phyloP scores from a whole-genome alignment of 2,797 vertebrate genomes.

The Chaetodon trifasciatus region DNA sequence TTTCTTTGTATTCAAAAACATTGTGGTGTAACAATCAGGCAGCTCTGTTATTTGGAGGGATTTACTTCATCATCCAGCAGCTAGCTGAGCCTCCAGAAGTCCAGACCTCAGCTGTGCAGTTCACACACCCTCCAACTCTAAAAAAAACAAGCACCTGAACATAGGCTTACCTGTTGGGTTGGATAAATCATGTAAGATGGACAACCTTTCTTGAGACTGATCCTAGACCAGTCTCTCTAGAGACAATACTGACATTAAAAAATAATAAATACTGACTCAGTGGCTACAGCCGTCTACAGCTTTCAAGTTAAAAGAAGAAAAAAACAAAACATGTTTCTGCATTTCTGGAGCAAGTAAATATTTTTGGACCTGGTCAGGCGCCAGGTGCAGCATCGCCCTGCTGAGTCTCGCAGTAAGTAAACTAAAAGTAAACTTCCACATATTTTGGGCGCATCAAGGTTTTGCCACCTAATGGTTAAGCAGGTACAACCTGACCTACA shows the following conservation, averaged over 20 bases:
- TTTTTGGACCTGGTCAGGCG: conserved; percentile 42
- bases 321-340: not conserved
- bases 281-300: not conserved
- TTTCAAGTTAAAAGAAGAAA: conserved; percentile 1
- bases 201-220: not conserved
- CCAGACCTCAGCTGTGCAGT: not conserved
- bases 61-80: conserved; percentile 8
- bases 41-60: not conserved
- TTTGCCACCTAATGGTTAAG: conserved; percentile 61
- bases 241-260: not conserved
- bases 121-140: not conserved
- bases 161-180: not conserved
- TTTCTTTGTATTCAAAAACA: not conserved
- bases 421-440: conserved; percentile 63
- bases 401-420: conserved; percentile 43
- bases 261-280: not conserved
- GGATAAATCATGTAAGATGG: not conserved
- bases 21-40: not conserved
- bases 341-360: conserved; percentile 53
- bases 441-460: conserved; percentile 58
- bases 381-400: conserved; percentile 64
- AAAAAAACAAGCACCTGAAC: not conserved
- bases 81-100: conserved; percentile 11
- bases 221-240: not conserved
- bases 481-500: conserved; percentile 80